phyloP scores from a whole-genome alignment of 2,797 vertebrate species.

The Epinephelus coioides region DNA sequence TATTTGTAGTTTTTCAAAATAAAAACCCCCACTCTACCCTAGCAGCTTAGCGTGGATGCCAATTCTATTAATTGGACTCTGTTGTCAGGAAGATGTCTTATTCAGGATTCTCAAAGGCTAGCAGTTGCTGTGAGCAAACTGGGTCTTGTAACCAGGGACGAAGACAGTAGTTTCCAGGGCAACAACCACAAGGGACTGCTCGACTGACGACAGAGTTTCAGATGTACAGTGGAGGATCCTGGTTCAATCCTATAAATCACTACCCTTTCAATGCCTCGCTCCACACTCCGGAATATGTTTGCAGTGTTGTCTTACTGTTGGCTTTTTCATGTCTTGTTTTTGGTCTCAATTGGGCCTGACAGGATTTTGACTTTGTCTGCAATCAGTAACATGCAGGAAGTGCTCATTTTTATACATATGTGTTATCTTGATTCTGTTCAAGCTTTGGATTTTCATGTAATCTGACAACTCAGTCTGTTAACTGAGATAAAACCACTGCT shows the following conservation, averaged over 20 bases:
- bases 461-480: not conserved
- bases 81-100: slow-evolving; percentile 42
- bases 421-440: slow-evolving; percentile 4
- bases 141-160: slow-evolving; percentile 58
- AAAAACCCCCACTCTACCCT: not conserved
- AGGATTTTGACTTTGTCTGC: not conserved
- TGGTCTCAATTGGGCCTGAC: not conserved
- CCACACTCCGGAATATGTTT: not conserved
- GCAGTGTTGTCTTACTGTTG: not conserved
- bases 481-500: not conserved
- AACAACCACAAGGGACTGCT: slow-evolving; percentile 59
- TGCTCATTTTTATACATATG: not conserved
- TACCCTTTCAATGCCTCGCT: not conserved
- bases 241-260: slow-evolving; percentile 14
- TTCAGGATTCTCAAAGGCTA: slow-evolving; percentile 2
- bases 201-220: slow-evolving; percentile 29
- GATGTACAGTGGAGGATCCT: slow-evolving; percentile 27
- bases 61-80: slow-evolving; percentile 21
- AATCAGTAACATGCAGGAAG: not conserved
- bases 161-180: slow-evolving; percentile 74
- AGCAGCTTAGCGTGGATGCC: not conserved
- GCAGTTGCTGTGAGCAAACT: slow-evolving; percentile 56
- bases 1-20: not conserved
- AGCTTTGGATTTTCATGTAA: not conserved
- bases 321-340: not conserved